Evolutionary conservation across 2,113 vertebrate species (phyloP).

Genomic region (Laterallus jamaicensis): DNA sequence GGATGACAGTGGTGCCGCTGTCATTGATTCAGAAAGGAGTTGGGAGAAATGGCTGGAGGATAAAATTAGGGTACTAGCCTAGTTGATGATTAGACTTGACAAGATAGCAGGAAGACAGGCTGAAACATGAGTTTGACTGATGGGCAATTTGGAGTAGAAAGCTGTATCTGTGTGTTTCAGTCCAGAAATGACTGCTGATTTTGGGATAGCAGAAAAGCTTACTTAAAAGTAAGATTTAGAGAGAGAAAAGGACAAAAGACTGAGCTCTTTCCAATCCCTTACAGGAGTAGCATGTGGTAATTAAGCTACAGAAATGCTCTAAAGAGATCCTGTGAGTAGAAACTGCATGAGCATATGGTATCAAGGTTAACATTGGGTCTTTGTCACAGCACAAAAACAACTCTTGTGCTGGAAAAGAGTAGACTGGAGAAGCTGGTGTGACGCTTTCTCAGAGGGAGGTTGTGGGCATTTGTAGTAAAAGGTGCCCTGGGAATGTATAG

Average conservation of each 20-base stretch:
- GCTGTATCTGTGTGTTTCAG: background rate
- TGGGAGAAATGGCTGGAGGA: background rate
- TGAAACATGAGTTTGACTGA: background rate
- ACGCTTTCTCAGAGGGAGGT: background rate
- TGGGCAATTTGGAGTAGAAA: background rate
- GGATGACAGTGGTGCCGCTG: background rate
- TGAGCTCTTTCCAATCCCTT: background rate
- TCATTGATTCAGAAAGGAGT: background rate
- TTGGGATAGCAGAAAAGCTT: background rate
- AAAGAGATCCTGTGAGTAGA: background rate
- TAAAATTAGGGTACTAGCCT: background rate
- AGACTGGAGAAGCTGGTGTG: background rate
- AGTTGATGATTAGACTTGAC: background rate
- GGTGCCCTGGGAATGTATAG: too few relatives aligned
- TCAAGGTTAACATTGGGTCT: background rate
- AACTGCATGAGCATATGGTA: background rate
- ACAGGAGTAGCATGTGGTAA: background rate
- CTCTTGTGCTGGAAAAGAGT: background rate
- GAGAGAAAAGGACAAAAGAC: background rate
- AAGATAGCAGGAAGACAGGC: background rate
- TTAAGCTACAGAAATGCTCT: background rate
- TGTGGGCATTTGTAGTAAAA: background rate
- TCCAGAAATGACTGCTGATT: background rate
- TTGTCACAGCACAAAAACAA: background rate
- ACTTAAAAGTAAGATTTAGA: background rate